These are phyloP conservation scores for Lymantria monacha DNA, from an alignment of 2,888 invertebrate genomes.

Conservation along the genomic window DNA sequence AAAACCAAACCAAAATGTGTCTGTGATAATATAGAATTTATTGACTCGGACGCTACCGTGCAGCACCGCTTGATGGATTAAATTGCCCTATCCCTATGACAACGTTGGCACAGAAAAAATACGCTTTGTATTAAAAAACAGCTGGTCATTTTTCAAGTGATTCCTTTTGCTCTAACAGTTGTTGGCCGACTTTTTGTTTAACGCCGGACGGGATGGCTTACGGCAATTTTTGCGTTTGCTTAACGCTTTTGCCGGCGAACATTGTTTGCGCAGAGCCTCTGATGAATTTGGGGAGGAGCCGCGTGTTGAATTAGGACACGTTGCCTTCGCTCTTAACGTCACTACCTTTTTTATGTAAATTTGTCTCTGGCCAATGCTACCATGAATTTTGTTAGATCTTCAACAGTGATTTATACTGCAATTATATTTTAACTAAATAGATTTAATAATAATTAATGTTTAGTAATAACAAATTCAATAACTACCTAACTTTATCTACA, in stretches of 20 bases:
- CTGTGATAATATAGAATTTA: constrained; percentile 78
- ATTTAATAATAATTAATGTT: too few species aligned
- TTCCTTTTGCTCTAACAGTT: constrained; percentile 78
- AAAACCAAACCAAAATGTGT: constrained; percentile 76
- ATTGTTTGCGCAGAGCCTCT: constrained; percentile 64
- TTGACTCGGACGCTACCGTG: constrained; percentile 68
- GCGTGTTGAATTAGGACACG: constrained; percentile 69
- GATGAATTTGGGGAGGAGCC: constrained; percentile 66
- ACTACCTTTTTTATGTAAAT: constrained; percentile 37
- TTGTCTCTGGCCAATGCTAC: constrained; percentile 27
- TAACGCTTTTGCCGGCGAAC: constrained; percentile 49
- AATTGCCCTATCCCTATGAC: constrained; percentile 82
- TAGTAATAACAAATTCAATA: too few species aligned
- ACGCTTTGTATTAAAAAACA: constrained; percentile 78
- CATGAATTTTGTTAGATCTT: constrained; percentile 11
- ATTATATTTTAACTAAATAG: not conserved
- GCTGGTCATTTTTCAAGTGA: constrained; percentile 81
- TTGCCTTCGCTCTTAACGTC: constrained; percentile 41
- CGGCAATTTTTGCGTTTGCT: constrained; percentile 64
- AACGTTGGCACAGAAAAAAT: constrained; percentile 80
- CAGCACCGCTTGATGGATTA: constrained; percentile 79
- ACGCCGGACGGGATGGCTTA: constrained; percentile 38
- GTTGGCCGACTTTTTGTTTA: constrained; percentile 58
- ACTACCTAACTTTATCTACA: too few species aligned
- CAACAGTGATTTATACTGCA: not conserved